A percentile compares a stretch with the other conserved stretches of the same genome.
phyloP scores from a whole-genome alignment of 1,140 invertebrate genomes.

The Pararge aegeria region DNA sequence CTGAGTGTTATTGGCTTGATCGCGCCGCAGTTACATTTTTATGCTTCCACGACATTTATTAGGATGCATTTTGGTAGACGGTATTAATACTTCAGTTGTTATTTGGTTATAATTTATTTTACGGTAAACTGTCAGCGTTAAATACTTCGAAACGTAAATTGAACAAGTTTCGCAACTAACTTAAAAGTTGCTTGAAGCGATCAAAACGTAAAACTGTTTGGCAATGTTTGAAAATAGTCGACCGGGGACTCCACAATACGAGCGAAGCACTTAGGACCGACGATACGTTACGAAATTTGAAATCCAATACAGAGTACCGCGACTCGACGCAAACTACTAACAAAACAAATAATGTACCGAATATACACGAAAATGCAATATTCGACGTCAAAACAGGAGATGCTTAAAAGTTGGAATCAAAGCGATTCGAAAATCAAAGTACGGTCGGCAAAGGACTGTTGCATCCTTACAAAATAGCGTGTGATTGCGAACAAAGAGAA shows the following conservation, averaged over 20 bases:
- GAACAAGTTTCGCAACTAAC: constrained; percentile 15
- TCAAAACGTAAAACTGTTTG: constrained; percentile 16
- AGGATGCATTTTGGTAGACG: constrained; percentile 13
- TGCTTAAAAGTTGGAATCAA: constrained; percentile 77
- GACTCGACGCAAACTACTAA: constrained; percentile 13
- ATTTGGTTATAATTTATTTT: background rate
- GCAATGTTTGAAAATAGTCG: constrained; percentile 22
- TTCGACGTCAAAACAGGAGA: constrained; percentile 61
- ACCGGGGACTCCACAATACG: constrained; percentile 16
- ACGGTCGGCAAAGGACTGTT: constrained; percentile 58
- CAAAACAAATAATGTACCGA: constrained; percentile 62
- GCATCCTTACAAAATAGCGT: constrained; percentile 74
- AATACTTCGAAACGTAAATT: constrained; percentile 11
- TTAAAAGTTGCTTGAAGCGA: constrained; percentile 12
- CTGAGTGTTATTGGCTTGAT: constrained; percentile 74
- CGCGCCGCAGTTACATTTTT: constrained; percentile 52
- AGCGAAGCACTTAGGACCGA: constrained; percentile 12
- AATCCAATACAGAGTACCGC: constrained; percentile 29
- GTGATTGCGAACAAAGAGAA: constrained; percentile 66
- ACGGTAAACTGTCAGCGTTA: background rate
- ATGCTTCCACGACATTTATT: constrained; percentile 48
- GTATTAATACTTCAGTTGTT: background rate
- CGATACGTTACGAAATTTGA: constrained; percentile 28
- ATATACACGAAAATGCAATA: constrained; percentile 70
- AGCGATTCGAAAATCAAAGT: constrained; percentile 67